These are phyloP conservation scores for Idaea biselata DNA, from an alignment of 2,888 invertebrate genomes.

Conservation along the genomic window DNA sequence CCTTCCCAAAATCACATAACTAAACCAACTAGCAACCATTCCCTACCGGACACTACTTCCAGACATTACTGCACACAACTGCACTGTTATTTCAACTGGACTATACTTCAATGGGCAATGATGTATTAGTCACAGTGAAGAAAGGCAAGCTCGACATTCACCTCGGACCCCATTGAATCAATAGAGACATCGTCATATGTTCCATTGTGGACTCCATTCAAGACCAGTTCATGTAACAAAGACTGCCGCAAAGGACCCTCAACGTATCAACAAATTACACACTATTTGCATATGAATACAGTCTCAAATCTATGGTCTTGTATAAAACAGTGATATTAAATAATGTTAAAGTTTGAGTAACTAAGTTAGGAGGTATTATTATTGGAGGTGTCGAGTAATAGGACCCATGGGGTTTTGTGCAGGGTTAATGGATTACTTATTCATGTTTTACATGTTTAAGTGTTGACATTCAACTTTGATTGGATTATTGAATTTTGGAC, in stretches of 20 bases:
- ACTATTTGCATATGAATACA: conserved; percentile 72
- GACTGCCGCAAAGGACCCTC: conserved; percentile 77
- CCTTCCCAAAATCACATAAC: conserved; percentile 7
- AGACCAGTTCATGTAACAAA: conserved; percentile 68
- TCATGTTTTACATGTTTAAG: not conserved
- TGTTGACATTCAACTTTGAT: not conserved
- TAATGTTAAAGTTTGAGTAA: conserved; percentile 60
- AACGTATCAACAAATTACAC: conserved; percentile 78
- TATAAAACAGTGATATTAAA: conserved; percentile 67
- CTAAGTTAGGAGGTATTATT: conserved; percentile 41
- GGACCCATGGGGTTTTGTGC: not conserved
- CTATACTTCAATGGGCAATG: conserved; percentile 48
- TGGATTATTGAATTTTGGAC: not conserved
- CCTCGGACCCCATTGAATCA: conserved; percentile 51
- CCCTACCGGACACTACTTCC: conserved; percentile 2
- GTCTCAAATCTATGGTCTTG: conserved; percentile 48
- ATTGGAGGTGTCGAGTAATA: conserved; percentile 15
- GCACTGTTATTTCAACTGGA: conserved; percentile 68
- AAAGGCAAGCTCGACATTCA: conserved; percentile 49
- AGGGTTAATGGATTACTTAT: not conserved
- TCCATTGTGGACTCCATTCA: conserved; percentile 54
- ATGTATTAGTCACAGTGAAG: conserved; percentile 60
- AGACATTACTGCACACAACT: conserved; percentile 33
- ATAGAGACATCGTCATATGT: conserved; percentile 73
- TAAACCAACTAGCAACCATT: conserved; percentile 15